A percentile compares a stretch with the other conserved stretches of the same genome.
Evolutionary conservation across 2,888 invertebrate genomes (phyloP).

Genomic region (Kuschelorhynchus macadamiae): DNA sequence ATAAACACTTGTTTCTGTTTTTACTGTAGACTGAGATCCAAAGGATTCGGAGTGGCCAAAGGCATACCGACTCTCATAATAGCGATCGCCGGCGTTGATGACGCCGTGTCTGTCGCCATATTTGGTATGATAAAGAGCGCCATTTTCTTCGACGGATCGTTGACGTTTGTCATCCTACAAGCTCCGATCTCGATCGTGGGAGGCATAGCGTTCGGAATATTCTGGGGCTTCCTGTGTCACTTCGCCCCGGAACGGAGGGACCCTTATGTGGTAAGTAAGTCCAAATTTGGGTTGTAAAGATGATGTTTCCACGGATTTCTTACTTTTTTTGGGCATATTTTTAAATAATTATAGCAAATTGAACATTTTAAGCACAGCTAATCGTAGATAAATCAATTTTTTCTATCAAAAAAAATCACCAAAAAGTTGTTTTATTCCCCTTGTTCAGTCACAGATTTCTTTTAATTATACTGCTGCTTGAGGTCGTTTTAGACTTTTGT

Average conservation of each 20-base stretch:
- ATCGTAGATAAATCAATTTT: too few relatives aligned
- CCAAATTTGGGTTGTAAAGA: too few relatives aligned
- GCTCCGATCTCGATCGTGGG: slow-evolving; percentile 87
- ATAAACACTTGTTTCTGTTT: too few relatives aligned
- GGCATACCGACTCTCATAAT: slow-evolving; percentile 97
- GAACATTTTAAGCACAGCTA: too few relatives aligned
- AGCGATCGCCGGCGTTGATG: slow-evolving; percentile 95
- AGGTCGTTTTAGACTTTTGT: too few relatives aligned
- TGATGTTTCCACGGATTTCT: too few relatives aligned
- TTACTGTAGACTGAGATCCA: slow-evolving; percentile 83
- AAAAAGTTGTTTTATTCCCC: too few relatives aligned
- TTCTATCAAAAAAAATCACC: too few relatives aligned
- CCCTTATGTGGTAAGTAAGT: slow-evolving; percentile 74
- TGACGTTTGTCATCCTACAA: slow-evolving; percentile 78
- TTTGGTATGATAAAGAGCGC: slow-evolving; percentile 92
- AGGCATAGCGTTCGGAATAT: slow-evolving; percentile 80
- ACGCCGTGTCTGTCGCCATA: slow-evolving; percentile 94
- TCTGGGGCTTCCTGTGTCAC: slow-evolving; percentile 86
- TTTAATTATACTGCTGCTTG: too few relatives aligned
- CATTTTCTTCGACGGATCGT: slow-evolving; percentile 85
- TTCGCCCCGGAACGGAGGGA: slow-evolving; percentile 88
- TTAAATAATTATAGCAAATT: too few relatives aligned
- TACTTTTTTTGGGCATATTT: too few relatives aligned
- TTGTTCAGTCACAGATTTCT: too few relatives aligned
- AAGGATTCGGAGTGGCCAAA: slow-evolving; percentile 93